Conservation (phyloP, 1,140 invertebrate genomes). For the Olivierus martensii region DNA sequence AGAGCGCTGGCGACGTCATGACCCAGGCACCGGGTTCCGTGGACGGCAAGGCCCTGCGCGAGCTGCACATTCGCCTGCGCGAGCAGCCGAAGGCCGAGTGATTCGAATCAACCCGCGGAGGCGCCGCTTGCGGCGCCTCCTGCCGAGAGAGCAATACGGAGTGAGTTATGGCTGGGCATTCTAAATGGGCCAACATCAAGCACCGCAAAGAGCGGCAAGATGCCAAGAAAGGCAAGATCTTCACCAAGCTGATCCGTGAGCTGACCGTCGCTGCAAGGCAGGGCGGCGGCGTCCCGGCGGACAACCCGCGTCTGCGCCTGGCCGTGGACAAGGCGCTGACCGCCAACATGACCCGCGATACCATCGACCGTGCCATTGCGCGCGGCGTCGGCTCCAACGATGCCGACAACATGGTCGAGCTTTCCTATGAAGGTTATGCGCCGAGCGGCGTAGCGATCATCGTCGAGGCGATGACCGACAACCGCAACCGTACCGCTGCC, state of each 20-base stretch:
- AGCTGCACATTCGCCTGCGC: neutral
- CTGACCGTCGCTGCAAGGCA: constrained; percentile 3
- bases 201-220: neutral
- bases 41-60: neutral
- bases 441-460: constrained; percentile 11
- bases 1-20: neutral
- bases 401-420: constrained; percentile 7
- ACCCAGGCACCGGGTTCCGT: neutral
- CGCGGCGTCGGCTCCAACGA: neutral
- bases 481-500: constrained; percentile 3
- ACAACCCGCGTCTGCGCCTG: constrained; percentile 6
- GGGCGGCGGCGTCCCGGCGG: constrained; percentile 2
- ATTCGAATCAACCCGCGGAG: no score
- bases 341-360: constrained; percentile 9
- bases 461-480: constrained; percentile 10
- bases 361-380: constrained; percentile 3
- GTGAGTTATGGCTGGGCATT: neutral
- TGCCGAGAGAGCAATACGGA: no score
- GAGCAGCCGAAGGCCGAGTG: neutral
- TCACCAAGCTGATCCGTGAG: constrained; percentile 9
- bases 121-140: neutral
- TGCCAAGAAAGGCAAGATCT: neutral
- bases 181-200: neutral
- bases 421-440: constrained; percentile 12
- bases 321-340: constrained; percentile 11